These are phyloP conservation scores for Portevinia maculata DNA, from an alignment of 2,888 invertebrate genomes.

Conservation along the genomic window DNA sequence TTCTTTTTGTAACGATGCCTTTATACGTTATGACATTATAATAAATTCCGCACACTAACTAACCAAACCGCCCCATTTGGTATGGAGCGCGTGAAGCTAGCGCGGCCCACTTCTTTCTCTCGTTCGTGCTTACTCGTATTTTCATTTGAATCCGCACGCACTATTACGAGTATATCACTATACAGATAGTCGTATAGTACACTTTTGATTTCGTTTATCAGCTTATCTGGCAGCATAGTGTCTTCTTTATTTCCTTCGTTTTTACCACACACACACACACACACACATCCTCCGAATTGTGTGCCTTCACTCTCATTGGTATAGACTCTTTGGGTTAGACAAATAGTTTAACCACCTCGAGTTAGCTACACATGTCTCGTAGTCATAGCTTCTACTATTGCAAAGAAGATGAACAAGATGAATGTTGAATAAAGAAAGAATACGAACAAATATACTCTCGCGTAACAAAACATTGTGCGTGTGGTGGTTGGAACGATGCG, in stretches of 20 bases:
- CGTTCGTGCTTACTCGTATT: slow-evolving; percentile 27
- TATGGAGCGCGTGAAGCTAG: background rate
- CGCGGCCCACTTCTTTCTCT: slow-evolving; percentile 55
- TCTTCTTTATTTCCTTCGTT: slow-evolving; percentile 10
- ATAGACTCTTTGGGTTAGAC: background rate
- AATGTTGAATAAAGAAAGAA: slow-evolving; percentile 33
- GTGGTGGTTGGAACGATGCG: slow-evolving; percentile 4
- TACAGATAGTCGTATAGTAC: too few relatives aligned
- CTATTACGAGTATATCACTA: background rate
- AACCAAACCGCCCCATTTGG: slow-evolving; percentile 23
- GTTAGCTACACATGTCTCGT: slow-evolving; percentile 42
- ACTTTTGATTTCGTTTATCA: slow-evolving; percentile 72
- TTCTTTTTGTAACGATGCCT: slow-evolving; percentile 17
- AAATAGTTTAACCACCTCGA: slow-evolving; percentile 52
- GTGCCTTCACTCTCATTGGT: slow-evolving; percentile 42
- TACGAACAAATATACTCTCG: slow-evolving; percentile 6
- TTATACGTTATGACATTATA: slow-evolving; percentile 62
- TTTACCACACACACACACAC: background rate
- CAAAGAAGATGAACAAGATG: slow-evolving; percentile 34
- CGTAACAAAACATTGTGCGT: slow-evolving; percentile 65
- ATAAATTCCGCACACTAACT: slow-evolving; percentile 62
- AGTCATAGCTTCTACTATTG: slow-evolving; percentile 36
- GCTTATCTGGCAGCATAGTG: slow-evolving; percentile 52
- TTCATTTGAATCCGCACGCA: slow-evolving; percentile 26
- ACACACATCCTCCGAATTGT: slow-evolving; percentile 28